Conservation (phyloP, 2,888 invertebrate species). For the Trissoscelio sp. region DNA sequence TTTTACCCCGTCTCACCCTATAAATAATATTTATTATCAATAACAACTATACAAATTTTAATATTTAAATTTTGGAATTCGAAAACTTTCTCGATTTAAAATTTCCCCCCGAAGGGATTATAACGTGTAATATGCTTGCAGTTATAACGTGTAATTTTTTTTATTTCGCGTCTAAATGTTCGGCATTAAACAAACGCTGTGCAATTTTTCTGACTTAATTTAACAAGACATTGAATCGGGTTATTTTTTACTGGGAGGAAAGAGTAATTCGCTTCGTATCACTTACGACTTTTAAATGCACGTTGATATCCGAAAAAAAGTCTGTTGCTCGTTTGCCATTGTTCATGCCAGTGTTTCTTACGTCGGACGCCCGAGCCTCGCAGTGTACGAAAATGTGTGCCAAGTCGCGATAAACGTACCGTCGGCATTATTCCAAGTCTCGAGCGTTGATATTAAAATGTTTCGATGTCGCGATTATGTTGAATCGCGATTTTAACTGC, state of each 20-base stretch:
- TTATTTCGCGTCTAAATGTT: background rate
- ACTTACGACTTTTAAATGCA: slow-evolving; percentile 39
- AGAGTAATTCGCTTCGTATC: slow-evolving; percentile 36
- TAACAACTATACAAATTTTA: too few species aligned
- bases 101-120: too few species aligned
- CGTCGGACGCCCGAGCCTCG: background rate
- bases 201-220: slow-evolving; percentile 22
- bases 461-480: slow-evolving; percentile 27
- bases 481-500: slow-evolving; percentile 31
- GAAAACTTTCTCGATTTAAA: too few species aligned
- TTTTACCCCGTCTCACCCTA: too few species aligned
- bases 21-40: too few species aligned
- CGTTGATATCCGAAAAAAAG: slow-evolving; percentile 28
- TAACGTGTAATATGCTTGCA: too few species aligned
- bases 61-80: too few species aligned
- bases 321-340: slow-evolving; percentile 57
- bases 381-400: slow-evolving; percentile 48
- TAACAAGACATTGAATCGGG: slow-evolving; percentile 13
- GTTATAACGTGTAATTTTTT: too few species aligned
- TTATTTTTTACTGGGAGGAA: slow-evolving; percentile 17
- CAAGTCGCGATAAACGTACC: slow-evolving; percentile 43
- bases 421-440: slow-evolving; percentile 43
- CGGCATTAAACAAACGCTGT: slow-evolving; percentile 1
- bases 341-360: slow-evolving; percentile 43
- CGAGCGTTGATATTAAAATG: slow-evolving; percentile 20